Base-by-base conservation (phyloP, 2,797 vertebrate species). In the Sebastes goodei region DNA sequence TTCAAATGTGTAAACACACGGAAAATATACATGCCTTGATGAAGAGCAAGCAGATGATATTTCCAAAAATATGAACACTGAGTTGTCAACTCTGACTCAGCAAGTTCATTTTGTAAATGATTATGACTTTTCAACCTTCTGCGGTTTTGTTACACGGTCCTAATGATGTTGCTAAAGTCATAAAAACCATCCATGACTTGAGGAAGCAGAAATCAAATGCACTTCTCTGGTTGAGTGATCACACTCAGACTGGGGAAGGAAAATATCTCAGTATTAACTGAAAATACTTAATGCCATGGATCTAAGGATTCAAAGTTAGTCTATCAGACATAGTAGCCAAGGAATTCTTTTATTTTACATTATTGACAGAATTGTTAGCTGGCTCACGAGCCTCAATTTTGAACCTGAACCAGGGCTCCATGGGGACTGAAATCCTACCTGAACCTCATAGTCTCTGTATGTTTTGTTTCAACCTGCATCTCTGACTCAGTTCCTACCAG, bases 251-350 rank as follows among this genome's bases (percentile, higher is more conserved):
- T 1, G 4, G 2, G 7, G 10, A 56, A 62, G 9, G 5, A 46
- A 63, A 76, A 30, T 55, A 32, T 23, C 56, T 35, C 42, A 46
- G 0, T 46, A 46, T 46, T 46, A 46, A 46, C 42, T 46, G 42
- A 46, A 46, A 46, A 7, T 46, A 46, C 42, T 17, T 46, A 17
- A 17, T 46, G 38, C 38, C 38, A 42, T 15, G 14, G 38, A 42
- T 42, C 38, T 42, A 42, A 42, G 0, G 38, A 42, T 42, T 42
- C 0, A 7, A 42, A 42, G 38, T 42, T 42, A 42, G 0, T 0
- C 38, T 42, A 15, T 42, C 14, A 42, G 38, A 42, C 38, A 42
- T 15, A 42, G 14, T 38, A 38, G 35, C 12, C 12, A 38, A 38
- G 35, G 35, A 38, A 38, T 38, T 38, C 2, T 38, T 14, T 38